Conservation (phyloP, 2,888 invertebrate genomes). For the Perithous albicinctus region DNA sequence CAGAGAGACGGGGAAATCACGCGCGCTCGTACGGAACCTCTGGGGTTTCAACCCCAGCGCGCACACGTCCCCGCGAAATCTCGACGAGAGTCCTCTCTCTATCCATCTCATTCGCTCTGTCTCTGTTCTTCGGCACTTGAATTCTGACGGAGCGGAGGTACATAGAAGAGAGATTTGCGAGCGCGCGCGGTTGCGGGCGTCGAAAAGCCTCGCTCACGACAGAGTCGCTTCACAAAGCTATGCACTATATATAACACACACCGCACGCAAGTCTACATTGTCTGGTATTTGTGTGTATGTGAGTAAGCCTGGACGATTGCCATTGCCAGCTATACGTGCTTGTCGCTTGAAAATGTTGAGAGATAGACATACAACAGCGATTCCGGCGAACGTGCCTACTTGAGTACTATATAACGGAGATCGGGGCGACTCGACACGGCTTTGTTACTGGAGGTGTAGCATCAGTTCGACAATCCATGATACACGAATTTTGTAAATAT, state of each 20-base stretch:
- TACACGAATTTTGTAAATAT: not conserved
- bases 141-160: constrained; percentile 71
- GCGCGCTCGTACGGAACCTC: constrained; percentile 32
- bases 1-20: constrained; percentile 49
- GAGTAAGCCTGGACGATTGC: constrained; percentile 49
- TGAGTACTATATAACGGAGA: not conserved
- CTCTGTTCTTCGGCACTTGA: constrained; percentile 69
- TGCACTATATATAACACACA: constrained; percentile 8
- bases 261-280: constrained; percentile 15
- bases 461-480: no score
- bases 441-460: no score
- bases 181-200: constrained; percentile 35
- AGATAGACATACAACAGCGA: constrained; percentile 17
- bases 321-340: constrained; percentile 34
- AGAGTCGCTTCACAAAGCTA: constrained; percentile 44
- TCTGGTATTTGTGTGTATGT: not conserved
- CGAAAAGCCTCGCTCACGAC: constrained; percentile 58
- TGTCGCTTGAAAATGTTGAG: constrained; percentile 35
- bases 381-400: constrained; percentile 10
- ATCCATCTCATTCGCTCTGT: constrained; percentile 7
- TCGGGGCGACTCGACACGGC: not conserved
- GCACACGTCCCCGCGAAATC: constrained; percentile 30
- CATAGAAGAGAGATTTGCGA: constrained; percentile 58
- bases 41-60: constrained; percentile 12
- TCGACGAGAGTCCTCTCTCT: constrained; percentile 41